phyloP scores from a whole-genome alignment of 2,797 vertebrate species.

The Coranthus polyacanthus region DNA sequence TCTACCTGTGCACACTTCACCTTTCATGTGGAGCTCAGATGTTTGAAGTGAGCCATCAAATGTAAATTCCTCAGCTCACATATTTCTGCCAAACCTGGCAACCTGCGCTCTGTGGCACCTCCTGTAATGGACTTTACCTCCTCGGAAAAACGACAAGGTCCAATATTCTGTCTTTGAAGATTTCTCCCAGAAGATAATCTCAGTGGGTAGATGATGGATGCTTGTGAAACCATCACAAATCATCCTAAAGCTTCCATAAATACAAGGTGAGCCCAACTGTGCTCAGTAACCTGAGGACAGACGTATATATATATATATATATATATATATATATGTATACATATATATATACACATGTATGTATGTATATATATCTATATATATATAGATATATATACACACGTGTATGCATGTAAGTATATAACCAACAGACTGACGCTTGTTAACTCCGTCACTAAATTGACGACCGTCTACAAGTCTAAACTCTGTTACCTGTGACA shows the following conservation, averaged over 20 bases:
- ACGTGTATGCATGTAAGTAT: too few relatives aligned
- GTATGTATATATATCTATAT: too few relatives aligned
- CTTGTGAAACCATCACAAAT: conserved; percentile 23
- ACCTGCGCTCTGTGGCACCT: conserved; percentile 43
- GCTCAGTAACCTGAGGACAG: conserved; percentile 17
- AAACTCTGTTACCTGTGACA: too few relatives aligned
- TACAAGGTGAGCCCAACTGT: neutral
- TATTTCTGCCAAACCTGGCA: conserved; percentile 55
- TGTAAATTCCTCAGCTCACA: conserved; percentile 67
- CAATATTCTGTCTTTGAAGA: conserved; percentile 27
- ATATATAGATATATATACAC: too few relatives aligned
- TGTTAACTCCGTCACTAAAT: too few relatives aligned
- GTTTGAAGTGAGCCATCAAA: conserved; percentile 62
- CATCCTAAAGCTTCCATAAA: conserved; percentile 28
- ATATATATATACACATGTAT: too few relatives aligned
- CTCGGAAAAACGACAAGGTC: conserved; percentile 18
- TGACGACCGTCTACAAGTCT: too few relatives aligned
- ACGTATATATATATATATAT: too few relatives aligned
- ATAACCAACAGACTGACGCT: too few relatives aligned
- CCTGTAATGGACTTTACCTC: conserved; percentile 10
- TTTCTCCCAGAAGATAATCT: conserved; percentile 8
- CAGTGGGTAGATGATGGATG: conserved; percentile 19
- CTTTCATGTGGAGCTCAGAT: conserved; percentile 74
- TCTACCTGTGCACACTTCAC: conserved; percentile 2
- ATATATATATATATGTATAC: too few relatives aligned